These are phyloP conservation scores for Lepidotrigona ventralis DNA, from an alignment of 1,140 invertebrate genomes.

Conservation along the genomic window DNA sequence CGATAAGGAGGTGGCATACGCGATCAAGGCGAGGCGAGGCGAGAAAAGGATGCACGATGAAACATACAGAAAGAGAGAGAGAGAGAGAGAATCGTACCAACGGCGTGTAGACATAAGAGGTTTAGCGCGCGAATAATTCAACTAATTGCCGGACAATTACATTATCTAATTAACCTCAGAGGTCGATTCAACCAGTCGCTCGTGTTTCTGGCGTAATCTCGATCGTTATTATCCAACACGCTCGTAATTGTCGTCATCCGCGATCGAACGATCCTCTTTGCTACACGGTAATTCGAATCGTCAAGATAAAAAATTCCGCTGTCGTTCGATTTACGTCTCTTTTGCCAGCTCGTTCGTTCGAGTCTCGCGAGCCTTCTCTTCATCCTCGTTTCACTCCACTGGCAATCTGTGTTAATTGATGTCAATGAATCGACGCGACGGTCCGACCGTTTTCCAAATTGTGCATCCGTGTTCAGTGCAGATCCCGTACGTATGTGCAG, in stretches of 20 bases:
- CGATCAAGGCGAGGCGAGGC: slow-evolving; percentile 8
- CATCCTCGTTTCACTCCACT: background rate
- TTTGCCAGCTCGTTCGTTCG: background rate
- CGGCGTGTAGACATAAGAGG: slow-evolving; percentile 57
- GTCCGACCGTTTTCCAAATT: background rate
- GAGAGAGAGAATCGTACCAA: slow-evolving; percentile 15
- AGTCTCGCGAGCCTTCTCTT: background rate
- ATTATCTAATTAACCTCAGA: slow-evolving; percentile 78
- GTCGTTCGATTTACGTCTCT: background rate
- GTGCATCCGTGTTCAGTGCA: background rate
- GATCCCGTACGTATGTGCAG: too few relatives aligned
- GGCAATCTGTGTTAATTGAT: background rate
- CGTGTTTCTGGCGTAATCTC: slow-evolving; percentile 73
- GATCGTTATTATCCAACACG: slow-evolving; percentile 73
- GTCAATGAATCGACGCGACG: slow-evolving; percentile 1
- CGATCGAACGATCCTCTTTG: slow-evolving; percentile 34
- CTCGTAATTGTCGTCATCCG: slow-evolving; percentile 18
- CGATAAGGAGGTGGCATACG: background rate
- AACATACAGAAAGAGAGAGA: background rate
- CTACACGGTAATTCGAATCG: slow-evolving; percentile 48
- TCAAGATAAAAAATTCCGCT: background rate
- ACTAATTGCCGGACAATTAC: slow-evolving; percentile 77
- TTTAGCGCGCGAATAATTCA: slow-evolving; percentile 72
- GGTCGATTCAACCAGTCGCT: slow-evolving; percentile 67
- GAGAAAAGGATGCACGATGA: slow-evolving; percentile 6